Evolutionary conservation across 2,797 vertebrate species (phyloP).

Genomic region (Pogonophryne albipinna): DNA sequence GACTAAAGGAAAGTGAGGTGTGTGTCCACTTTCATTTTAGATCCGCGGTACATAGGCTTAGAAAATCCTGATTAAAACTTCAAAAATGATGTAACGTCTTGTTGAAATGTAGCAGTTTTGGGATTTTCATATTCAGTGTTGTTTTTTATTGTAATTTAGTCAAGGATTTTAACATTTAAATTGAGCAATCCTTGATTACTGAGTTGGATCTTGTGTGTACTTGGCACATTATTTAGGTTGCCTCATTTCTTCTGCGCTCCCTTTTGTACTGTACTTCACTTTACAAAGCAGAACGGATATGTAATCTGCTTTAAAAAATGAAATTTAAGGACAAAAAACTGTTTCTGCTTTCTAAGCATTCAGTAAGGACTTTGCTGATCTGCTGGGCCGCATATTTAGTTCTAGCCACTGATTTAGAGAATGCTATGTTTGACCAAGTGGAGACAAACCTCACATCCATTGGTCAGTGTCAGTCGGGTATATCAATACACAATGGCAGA

Average conservation of each 20-base stretch:
- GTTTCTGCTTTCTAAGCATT: slow-evolving; percentile 8
- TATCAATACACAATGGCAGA: slow-evolving; percentile 60
- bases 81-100: not conserved
- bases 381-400: slow-evolving; percentile 9
- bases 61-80: not conserved
- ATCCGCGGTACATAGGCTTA: not conserved
- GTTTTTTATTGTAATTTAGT: not conserved
- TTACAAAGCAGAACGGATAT: slow-evolving; percentile 10
- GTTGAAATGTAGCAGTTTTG: slow-evolving; percentile 4
- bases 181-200: not conserved
- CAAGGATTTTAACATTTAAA: not conserved
- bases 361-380: slow-evolving; percentile 3
- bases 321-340: slow-evolving; percentile 3
- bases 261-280: slow-evolving; percentile 3
- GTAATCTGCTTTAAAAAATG: slow-evolving; percentile 18
- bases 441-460: slow-evolving; percentile 36
- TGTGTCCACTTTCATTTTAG: slow-evolving; percentile 16
- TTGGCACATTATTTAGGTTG: slow-evolving; percentile 26
- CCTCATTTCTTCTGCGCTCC: slow-evolving; percentile 23
- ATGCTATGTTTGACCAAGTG: slow-evolving; percentile 41
- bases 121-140: slow-evolving; percentile 22
- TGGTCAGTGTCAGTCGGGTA: slow-evolving; percentile 22
- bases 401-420: slow-evolving; percentile 32
- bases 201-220: slow-evolving; percentile 3
- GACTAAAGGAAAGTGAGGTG: slow-evolving; percentile 27